Evolutionary conservation across 1,140 invertebrate species (phyloP), one percentile per base, ranked within the genome.

Genomic region (Chrysomallon squamiferum): DNA sequence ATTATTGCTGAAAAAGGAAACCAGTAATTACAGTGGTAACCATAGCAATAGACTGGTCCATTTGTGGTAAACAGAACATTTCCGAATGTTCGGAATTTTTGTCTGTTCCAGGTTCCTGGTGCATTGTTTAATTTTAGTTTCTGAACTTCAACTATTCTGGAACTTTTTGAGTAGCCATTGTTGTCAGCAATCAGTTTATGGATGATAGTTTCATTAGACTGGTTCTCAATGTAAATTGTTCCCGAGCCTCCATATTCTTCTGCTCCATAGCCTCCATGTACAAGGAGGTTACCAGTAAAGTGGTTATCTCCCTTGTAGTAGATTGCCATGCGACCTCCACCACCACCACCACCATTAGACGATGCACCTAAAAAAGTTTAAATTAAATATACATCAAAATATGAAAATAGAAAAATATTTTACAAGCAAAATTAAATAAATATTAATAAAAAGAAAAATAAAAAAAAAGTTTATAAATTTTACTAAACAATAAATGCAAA

Each of bases 321-420:
- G 11, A 78, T 61, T 25, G 78, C 74, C 25, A 79, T 78, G 22
- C 78, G 68, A 27, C 78, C 78, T 49, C 78, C 78, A 41, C 66
- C 75, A 25, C 78, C 78, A 45, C 74, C 78, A 47, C 78, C 78
- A 62, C 76, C 72, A 56, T 66, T 62, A 18, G 45, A 47, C 3
- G 58, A n/a, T 2, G 62, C 67, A 59, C 71, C 77, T 73, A 33
- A 22, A 20, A 52, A 49, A 18, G 49, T 22, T n/a, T 27, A 67
- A 45, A 62, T 38, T 47, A 38, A 61, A 25, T 49, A 52, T 27
- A 20, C 18, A 2, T n/a, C 25, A 27, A 54, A n/a, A n/a, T n/a
- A n/a, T n/a, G n/a, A n/a, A n/a, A n/a, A n/a, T n/a, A n/a, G n/a
- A n/a, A n/a, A n/a, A n/a, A n/a, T n/a, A n/a, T n/a, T n/a, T n/a